Percentiles rank a stretch among this genome's conserved stretches.
phyloP scores from a whole-genome alignment of 2,888 invertebrate species.

The Agelastica alni region DNA sequence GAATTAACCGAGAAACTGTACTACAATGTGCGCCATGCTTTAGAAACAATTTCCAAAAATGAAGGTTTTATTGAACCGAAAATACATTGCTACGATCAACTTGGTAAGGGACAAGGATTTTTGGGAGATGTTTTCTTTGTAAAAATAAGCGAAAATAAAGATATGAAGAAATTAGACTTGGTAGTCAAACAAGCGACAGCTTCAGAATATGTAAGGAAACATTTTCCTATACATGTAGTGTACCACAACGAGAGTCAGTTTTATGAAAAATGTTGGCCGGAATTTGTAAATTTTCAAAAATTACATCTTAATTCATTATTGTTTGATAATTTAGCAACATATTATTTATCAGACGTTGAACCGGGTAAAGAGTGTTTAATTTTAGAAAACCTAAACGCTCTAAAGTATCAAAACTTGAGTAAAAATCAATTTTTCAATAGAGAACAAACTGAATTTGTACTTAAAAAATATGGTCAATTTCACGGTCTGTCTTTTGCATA shows the following conservation, averaged over 20 bases:
- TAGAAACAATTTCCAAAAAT: background rate
- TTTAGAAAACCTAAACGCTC: conserved; percentile 26
- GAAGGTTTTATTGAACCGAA: background rate
- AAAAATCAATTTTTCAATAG: conserved; percentile 25
- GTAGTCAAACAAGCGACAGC: conserved; percentile 19
- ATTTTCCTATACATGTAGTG: conserved; percentile 14
- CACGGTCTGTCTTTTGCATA: conserved; percentile 36
- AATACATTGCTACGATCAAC: background rate
- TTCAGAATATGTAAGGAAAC: conserved; percentile 9
- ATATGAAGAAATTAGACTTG: conserved; percentile 3
- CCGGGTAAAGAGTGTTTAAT: conserved; percentile 24
- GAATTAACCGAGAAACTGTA: background rate
- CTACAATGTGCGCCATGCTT: background rate
- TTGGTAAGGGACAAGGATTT: conserved; percentile 21
- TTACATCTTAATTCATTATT: background rate
- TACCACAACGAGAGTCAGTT: conserved; percentile 24
- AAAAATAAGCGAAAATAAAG: conserved; percentile 16
- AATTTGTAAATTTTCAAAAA: conserved; percentile 12
- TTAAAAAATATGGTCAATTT: conserved; percentile 33
- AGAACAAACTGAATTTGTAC: conserved; percentile 29
- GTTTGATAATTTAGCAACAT: conserved; percentile 16
- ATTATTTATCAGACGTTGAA: conserved; percentile 3
- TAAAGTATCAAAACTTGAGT: conserved; percentile 6
- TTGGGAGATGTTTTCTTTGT: conserved; percentile 21
- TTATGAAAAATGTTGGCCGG: conserved; percentile 13